Evolutionary conservation across 2,113 vertebrate genomes (phyloP), one percentile per base, ranked within the genome.

Genomic region (Ictalurus furcatus): DNA sequence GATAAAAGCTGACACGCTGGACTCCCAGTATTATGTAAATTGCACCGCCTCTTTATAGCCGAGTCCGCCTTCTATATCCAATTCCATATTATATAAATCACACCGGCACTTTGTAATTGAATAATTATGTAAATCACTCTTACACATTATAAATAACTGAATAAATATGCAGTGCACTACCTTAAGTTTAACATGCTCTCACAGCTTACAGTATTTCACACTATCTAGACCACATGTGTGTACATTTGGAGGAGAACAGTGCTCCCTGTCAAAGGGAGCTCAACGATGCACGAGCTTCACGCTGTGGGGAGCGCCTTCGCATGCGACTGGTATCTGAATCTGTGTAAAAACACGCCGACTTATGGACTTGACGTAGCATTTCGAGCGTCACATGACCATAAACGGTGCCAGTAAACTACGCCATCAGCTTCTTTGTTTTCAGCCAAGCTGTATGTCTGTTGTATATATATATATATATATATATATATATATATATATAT

Each of bases 81-180:
- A 69, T 85, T 85, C 40, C 63, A 48, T n/a, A 67, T 85, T n/a
- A 69, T 69, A 85, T 85, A 85, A 85, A 85, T 85, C 83, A 85
- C 83, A 85, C 25, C 1, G 44, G 23, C 83, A 69, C 58, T 40
- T 61, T 63, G 59, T 84, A 85, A 69, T 69, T 85, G 61, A 63
- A 85, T 65, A 85, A 85, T 69, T 85, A 85, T 85, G 63, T 30
- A 85, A 85, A 85, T 85, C 63, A 85, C 25, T 16, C 25, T 54
- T 44, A 14, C 37, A 48, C 28, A 12, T 69, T 69, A 61, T 63
- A 84, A 44, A 63, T 59, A 13, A 44, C 58, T 63, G 37, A 61
- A 84, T 59, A 84, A 63, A 17, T 28, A 8, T 28, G 21, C 52
- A 56, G 78, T 13, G 40, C 28, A 19, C 30, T 61, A 23, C 17